phyloP scores from a whole-genome alignment of 2,797 vertebrate genomes.

The Siniperca obscura region DNA sequence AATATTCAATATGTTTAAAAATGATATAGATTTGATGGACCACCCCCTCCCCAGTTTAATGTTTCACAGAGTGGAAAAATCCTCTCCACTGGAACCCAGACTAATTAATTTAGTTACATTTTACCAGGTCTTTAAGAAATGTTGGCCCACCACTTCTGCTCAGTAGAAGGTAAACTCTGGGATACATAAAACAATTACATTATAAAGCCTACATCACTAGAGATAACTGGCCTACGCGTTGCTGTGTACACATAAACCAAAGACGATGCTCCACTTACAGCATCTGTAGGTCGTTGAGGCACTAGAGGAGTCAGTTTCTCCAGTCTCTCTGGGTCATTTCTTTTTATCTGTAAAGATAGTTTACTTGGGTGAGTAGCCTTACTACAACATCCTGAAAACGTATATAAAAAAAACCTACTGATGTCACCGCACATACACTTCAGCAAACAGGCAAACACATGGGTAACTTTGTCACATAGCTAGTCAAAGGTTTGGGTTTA shows the following conservation, averaged over 20 bases:
- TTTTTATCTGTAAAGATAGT: constrained; percentile 46
- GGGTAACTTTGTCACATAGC: not conserved
- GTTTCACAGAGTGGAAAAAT: not conserved
- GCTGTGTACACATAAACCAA: not conserved
- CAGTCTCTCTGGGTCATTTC: constrained; percentile 19
- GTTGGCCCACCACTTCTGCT: not conserved
- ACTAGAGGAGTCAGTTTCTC: constrained; percentile 41
- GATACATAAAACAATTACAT: not conserved
- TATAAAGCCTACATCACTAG: not conserved
- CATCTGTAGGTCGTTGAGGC: constrained; percentile 47
- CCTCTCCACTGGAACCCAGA: not conserved
- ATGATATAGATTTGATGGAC: not conserved
- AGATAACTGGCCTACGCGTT: not conserved
- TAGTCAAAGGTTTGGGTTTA: constrained; percentile 12
- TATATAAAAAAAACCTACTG: not conserved
- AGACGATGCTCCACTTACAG: constrained; percentile 43
- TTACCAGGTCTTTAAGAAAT: not conserved
- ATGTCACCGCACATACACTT: not conserved
- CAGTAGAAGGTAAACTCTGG: not conserved
- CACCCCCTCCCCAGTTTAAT: no score
- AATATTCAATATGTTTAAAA: not conserved
- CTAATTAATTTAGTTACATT: not conserved
- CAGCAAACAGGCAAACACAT: constrained; percentile 11
- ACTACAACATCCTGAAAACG: not conserved
- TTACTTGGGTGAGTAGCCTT: not conserved